Evolutionary conservation across 2,797 vertebrate genomes (phyloP).

Genomic region (Rhynchonycteris naso): DNA sequence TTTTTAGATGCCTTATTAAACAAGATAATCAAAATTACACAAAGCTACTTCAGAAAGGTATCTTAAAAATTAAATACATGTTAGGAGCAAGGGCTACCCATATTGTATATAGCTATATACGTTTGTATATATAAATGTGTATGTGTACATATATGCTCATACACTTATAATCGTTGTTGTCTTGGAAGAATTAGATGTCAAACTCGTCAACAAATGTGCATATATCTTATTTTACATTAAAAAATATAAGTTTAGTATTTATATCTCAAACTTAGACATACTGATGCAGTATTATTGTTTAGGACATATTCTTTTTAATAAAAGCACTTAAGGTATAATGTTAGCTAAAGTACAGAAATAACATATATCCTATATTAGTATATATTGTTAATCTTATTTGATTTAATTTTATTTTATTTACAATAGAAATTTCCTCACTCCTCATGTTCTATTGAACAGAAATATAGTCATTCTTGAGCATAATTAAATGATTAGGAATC

Average conservation of each 20-base stretch:
- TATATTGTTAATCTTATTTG: neutral
- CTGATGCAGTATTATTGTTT: neutral
- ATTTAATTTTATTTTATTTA: constrained; percentile 39
- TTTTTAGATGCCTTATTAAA: constrained; percentile 85
- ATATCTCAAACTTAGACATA: neutral
- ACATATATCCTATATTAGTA: neutral
- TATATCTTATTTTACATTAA: neutral
- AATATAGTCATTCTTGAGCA: neutral
- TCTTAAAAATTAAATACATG: constrained; percentile 77
- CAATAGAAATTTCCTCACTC: neutral
- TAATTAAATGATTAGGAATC: neutral
- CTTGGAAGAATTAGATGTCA: neutral
- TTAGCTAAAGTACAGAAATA: neutral
- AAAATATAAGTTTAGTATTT: neutral
- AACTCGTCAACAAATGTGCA: neutral
- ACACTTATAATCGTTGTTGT: neutral
- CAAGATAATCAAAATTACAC: constrained; percentile 82
- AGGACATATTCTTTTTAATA: neutral
- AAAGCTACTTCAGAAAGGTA: constrained; percentile 74
- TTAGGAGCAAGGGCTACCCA: constrained; percentile 69
- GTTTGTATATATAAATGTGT: neutral
- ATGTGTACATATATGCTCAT: neutral
- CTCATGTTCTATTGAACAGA: neutral
- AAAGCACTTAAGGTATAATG: neutral
- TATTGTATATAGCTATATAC: neutral